Conservation (phyloP, 1,140 invertebrate species). For the Drosophila albomicans region DNA sequence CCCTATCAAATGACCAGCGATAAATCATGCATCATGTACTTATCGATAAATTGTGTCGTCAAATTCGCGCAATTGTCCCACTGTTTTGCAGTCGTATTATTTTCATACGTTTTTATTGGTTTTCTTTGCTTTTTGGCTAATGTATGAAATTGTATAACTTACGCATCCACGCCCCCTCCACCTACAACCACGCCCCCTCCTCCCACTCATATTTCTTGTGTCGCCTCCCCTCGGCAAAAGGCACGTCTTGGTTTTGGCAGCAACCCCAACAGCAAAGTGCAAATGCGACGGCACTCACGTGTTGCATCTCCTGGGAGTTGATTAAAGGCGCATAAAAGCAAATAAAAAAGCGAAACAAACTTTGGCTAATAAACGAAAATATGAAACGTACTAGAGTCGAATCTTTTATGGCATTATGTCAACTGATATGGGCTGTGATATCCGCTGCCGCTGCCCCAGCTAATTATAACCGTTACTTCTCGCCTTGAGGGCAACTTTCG, state of each 20-base stretch:
- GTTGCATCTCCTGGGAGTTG: constrained; percentile 84
- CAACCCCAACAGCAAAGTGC: constrained; percentile 51
- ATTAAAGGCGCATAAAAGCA: constrained; percentile 83
- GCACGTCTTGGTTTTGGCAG: constrained; percentile 10
- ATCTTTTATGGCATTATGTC: constrained; percentile 51
- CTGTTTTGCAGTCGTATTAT: constrained; percentile 31
- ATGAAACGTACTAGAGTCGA: constrained; percentile 62
- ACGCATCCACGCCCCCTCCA: constrained; percentile 47
- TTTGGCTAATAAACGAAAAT: constrained; percentile 81
- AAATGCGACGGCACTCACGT: constrained; percentile 66
- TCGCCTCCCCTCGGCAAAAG: background rate
- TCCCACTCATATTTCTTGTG: background rate
- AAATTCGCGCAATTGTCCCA: constrained; percentile 27
- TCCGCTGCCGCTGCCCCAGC: constrained; percentile 35
- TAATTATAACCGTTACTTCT: constrained; percentile 64
- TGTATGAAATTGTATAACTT: constrained; percentile 73
- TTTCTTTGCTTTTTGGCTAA: constrained; percentile 57
- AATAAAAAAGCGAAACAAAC: constrained; percentile 57
- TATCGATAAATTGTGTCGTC: background rate
- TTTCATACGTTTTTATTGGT: constrained; percentile 62
- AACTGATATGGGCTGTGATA: constrained; percentile 30
- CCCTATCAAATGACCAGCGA: constrained; percentile 4
- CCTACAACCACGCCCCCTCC: constrained; percentile 13
- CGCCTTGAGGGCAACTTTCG: constrained; percentile 38
- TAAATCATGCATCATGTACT: background rate